These are phyloP conservation scores for Nomada lathburiana DNA, from an alignment of 2,888 invertebrate species.

Conservation along the genomic window DNA sequence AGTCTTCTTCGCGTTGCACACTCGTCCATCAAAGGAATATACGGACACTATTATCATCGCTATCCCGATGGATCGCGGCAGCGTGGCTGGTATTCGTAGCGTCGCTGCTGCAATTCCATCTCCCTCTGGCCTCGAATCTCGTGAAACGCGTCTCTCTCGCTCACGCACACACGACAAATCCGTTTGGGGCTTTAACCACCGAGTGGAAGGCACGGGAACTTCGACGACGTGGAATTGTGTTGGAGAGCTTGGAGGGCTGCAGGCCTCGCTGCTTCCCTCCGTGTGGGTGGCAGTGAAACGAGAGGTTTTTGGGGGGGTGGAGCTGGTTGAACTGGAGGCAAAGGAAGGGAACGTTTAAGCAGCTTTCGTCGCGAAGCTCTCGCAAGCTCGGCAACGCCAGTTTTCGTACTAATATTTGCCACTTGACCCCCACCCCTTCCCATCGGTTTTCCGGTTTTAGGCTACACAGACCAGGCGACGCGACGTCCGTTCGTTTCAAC, in stretches of 20 bases:
- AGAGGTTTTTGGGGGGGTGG: constrained; percentile 56
- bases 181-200: constrained; percentile 77
- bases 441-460: constrained; percentile 51
- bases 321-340: constrained; percentile 59
- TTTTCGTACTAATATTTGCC: constrained; percentile 84
- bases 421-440: constrained; percentile 78
- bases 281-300: constrained; percentile 55
- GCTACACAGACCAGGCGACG: constrained; percentile 45
- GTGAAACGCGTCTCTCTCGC: constrained; percentile 4
- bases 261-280: constrained; percentile 59
- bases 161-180: constrained; percentile 55
- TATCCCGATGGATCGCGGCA: constrained; percentile 26
- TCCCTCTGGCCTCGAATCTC: background rate
- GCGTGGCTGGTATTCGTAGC: constrained; percentile 28
- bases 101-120: constrained; percentile 30
- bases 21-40: constrained; percentile 42
- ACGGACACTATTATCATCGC: constrained; percentile 45
- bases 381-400: constrained; percentile 78
- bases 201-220: constrained; percentile 68
- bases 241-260: constrained; percentile 69
- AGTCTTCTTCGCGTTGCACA: constrained; percentile 21
- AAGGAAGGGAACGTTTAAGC: constrained; percentile 79
- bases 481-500: constrained; percentile 58
- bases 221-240: constrained; percentile 76
- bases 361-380: constrained; percentile 81